These are phyloP conservation scores for Gambusia affinis DNA, from an alignment of 2,113 vertebrate species.

Conservation along the genomic window DNA sequence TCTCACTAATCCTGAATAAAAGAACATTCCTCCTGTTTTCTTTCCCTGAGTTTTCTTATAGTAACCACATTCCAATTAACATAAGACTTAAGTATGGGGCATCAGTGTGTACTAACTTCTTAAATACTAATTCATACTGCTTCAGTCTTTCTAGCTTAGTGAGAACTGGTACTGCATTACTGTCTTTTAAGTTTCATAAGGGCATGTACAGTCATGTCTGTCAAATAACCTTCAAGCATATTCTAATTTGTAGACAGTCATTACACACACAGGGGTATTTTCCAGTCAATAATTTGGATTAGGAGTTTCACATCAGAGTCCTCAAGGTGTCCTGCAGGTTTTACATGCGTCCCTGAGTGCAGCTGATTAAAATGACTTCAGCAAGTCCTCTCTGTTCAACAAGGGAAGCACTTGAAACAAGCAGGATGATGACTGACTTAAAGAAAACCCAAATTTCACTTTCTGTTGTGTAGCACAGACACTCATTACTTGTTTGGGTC, in stretches of 20 bases:
- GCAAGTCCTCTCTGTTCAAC: too few species aligned
- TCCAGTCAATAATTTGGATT: neutral
- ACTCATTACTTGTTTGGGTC: too few species aligned
- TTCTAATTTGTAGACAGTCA: neutral
- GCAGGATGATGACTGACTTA: too few species aligned
- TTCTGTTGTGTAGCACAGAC: too few species aligned
- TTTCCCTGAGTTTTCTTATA: neutral
- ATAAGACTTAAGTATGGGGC: conserved; percentile 9
- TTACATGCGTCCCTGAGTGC: too few species aligned
- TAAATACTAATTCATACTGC: too few species aligned
- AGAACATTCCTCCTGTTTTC: neutral
- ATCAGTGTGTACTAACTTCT: conserved; percentile 24
- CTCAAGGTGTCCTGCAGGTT: too few species aligned
- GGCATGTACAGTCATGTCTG: neutral
- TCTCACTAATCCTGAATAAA: neutral
- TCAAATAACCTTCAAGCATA: neutral
- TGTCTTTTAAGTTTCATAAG: conserved; percentile 32
- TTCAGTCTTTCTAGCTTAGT: neutral
- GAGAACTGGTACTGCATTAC: conserved; percentile 43
- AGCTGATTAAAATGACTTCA: neutral
- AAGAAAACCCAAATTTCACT: too few species aligned
- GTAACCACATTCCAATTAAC: neutral
- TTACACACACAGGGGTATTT: neutral
- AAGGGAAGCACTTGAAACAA: too few species aligned
- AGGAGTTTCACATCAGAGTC: neutral